Evolutionary conservation across 2,888 invertebrate genomes (phyloP), one percentile per base, ranked within the genome.

Genomic region (Agriopis leucophaearia): DNA sequence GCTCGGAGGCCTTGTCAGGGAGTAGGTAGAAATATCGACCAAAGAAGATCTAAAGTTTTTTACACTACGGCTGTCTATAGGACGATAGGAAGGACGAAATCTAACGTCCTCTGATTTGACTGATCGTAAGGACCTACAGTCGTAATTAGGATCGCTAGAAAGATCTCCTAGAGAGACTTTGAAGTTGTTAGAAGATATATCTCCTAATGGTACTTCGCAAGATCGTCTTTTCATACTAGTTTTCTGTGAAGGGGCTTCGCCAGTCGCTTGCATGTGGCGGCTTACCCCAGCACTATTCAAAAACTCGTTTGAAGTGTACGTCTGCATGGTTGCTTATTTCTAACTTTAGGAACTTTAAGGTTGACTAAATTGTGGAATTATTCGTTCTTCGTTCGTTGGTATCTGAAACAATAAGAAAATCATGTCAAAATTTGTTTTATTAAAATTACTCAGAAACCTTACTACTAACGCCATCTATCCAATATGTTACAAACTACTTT

Each of bases 351-450:
- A 93, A 92, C 93, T 92, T 89, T 80, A 65, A 64, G 73, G 81
- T 83, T 92, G 92, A 92, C 93, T 92, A 91, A 83, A 78, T 82
- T 85, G 81, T 90, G 92, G 92, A 92, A 93, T 92, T 90, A 89
- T 85, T 88, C 86, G 90, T 88, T 90, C 81, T 76, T 74, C 73
- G 70, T 78, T 69, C 64, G 78, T 76, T 66, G 75, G 74, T 75
- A 88, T 88, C 93, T 93, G 93, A 64, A 94, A 94, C 92, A 93
- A 93, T 50, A 27, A 45, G 54, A 38, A 45, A 59, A 18, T 40
- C 10, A 18, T 42, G 8, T 50, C 8, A 16, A 57, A 18, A 6
- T 15, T 12, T 13, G 13, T 13, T 7, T 9, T 5, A 12, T 18
- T 12, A 48, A 27, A n/a, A n/a, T n/a, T n/a, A n/a, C 10, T 27